phyloP scores from a whole-genome alignment of 2,113 vertebrate species.

The Illadopsis cleaveri region DNA sequence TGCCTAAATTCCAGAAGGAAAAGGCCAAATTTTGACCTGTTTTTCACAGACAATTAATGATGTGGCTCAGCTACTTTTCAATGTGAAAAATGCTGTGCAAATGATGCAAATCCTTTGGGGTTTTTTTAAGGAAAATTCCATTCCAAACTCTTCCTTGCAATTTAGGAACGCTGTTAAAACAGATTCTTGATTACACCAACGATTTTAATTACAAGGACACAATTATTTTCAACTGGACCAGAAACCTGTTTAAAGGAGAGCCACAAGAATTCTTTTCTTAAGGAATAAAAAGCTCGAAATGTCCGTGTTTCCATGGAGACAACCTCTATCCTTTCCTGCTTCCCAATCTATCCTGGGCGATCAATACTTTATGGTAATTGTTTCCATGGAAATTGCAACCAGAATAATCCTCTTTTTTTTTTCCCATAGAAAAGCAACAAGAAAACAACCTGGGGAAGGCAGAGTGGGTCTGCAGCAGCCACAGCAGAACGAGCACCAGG shows the following conservation, averaged over 20 bases:
- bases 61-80: not conserved
- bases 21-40: rapidly evolving
- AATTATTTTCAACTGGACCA: conserved; percentile 4
- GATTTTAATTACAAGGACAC: not conserved
- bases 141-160: not conserved
- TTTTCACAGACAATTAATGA: not conserved
- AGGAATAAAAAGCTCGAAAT: not conserved
- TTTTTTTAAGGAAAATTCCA: rapidly evolving
- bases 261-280: conserved; percentile 25
- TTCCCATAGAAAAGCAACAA: not conserved
- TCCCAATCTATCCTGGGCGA: conserved; percentile 67
- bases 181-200: not conserved
- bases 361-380: conserved; percentile 77
- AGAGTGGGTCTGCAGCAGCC: not conserved
- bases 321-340: conserved; percentile 61
- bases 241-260: not conserved
- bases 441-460: not conserved
- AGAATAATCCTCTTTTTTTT: conserved; percentile 21
- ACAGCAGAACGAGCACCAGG: not conserved
- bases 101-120: not conserved
- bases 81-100: not conserved
- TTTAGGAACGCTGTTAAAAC: not conserved
- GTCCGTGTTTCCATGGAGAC: conserved; percentile 74
- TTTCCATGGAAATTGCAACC: conserved; percentile 73
- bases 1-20: not conserved